Conservation (phyloP, 2,113 vertebrate species). For the Ceyx margarethae region DNA sequence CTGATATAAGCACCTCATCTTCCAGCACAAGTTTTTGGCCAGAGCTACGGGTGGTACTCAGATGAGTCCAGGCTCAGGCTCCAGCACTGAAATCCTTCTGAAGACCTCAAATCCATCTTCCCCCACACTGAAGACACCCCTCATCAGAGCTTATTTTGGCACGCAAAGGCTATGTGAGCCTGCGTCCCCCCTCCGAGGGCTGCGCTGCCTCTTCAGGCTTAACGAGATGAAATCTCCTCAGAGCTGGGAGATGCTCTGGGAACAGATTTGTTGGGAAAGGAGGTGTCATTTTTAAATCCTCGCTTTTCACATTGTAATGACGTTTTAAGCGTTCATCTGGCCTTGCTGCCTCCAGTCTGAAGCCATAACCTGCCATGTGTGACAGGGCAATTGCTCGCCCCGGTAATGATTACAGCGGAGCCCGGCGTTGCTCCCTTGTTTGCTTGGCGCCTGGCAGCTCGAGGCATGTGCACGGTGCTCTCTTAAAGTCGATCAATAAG, state of each 20-base stretch:
- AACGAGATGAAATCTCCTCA: not conserved
- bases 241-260: constrained; percentile 21
- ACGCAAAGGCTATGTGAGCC: not conserved
- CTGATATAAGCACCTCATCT: not conserved
- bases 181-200: not conserved
- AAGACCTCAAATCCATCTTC: constrained; percentile 12
- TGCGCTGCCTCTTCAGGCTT: not conserved
- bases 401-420: not conserved
- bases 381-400: constrained; percentile 44
- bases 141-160: not conserved
- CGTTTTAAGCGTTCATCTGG: constrained; percentile 43
- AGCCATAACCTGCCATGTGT: constrained; percentile 26
- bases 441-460: not conserved
- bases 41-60: not conserved
- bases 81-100: not conserved
- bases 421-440: not conserved
- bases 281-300: constrained; percentile 33
- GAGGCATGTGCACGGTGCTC: not conserved
- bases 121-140: not conserved
- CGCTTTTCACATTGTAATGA: not conserved
- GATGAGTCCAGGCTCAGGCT: not conserved
- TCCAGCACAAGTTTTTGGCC: not conserved
- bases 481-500: constrained; percentile 47
- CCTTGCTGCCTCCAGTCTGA: constrained; percentile 44
- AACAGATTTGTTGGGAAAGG: constrained; percentile 40